Evolutionary conservation across 2,888 invertebrate genomes (phyloP).

Genomic region (Cryptocephalus moraei): DNA sequence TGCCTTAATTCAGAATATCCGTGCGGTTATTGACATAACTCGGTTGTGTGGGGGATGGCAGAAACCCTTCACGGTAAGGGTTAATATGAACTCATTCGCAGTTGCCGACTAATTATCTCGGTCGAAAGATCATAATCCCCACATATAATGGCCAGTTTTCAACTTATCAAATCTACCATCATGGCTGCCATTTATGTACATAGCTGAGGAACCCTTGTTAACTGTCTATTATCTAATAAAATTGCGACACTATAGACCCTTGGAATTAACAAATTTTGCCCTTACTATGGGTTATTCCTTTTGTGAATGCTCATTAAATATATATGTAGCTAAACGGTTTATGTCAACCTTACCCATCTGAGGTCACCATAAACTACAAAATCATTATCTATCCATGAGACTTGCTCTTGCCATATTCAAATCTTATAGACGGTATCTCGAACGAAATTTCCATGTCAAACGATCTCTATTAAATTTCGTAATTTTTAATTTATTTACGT

Average conservation of each 20-base stretch:
- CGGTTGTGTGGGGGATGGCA: conserved; percentile 18
- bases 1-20: conserved; percentile 39
- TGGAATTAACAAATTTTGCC: conserved; percentile 19
- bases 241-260: conserved; percentile 27
- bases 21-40: conserved; percentile 40
- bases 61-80: conserved; percentile 34
- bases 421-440: no score
- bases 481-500: no score
- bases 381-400: no score
- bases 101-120: conserved; percentile 40
- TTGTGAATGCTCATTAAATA: background rate
- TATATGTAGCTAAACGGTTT: background rate
- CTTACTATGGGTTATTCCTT: conserved; percentile 13
- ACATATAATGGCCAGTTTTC: conserved; percentile 40
- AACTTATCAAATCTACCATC: conserved; percentile 39
- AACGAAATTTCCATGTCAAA: no score
- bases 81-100: conserved; percentile 40
- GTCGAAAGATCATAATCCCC: conserved; percentile 41
- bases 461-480: no score
- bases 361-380: no score
- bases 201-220: conserved; percentile 25
- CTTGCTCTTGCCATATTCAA: no score
- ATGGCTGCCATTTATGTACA: conserved; percentile 37
- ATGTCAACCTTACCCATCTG: no score
- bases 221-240: conserved; percentile 29